phyloP scores from a whole-genome alignment of 2,113 vertebrate species.

The Ophiodon elongatus region DNA sequence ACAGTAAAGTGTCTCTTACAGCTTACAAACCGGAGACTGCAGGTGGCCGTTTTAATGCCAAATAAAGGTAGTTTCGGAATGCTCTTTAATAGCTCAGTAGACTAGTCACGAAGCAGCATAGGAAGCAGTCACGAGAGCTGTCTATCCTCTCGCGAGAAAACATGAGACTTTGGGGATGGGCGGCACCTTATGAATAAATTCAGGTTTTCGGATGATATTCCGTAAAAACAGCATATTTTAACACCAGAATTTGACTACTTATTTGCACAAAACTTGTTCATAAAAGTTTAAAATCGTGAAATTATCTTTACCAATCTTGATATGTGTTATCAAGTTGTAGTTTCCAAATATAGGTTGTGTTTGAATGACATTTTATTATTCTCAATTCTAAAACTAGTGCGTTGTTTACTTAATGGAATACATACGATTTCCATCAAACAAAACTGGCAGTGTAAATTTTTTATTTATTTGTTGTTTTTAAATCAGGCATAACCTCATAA shows the following conservation, averaged over 20 bases:
- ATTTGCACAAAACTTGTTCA: neutral
- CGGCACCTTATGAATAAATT: neutral
- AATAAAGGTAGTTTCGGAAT: accelerated
- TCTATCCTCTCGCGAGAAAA: constrained; percentile 44
- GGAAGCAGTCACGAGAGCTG: neutral
- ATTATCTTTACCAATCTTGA: neutral
- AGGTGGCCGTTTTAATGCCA: neutral
- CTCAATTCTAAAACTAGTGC: neutral
- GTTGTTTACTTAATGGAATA: neutral
- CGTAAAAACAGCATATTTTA: neutral
- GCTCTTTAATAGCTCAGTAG: neutral
- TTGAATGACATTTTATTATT: neutral
- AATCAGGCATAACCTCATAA: neutral
- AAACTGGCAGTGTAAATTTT: neutral
- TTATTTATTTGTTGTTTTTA: neutral
- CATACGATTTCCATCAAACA: neutral
- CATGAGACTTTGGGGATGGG: neutral
- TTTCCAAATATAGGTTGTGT: neutral
- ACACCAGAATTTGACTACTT: too few relatives aligned
- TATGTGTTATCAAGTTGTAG: neutral
- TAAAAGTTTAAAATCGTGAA: neutral
- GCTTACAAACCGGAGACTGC: neutral
- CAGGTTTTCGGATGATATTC: neutral
- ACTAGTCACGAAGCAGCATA: neutral
- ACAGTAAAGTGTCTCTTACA: neutral